Base-by-base conservation (phyloP, 2,888 invertebrate species). In the Aphidius colemani region DNA sequence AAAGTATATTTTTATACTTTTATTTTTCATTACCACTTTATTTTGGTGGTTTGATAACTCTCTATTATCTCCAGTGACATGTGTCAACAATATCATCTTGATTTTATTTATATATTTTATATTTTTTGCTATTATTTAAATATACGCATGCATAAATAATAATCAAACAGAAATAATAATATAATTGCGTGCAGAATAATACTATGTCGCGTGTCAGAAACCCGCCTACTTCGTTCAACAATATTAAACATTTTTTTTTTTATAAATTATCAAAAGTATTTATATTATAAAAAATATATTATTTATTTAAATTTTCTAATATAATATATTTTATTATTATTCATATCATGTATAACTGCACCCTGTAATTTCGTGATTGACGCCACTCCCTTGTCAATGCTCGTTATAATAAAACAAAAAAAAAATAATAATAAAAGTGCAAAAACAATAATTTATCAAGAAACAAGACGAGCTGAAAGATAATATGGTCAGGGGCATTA, bases 141-240 rank as follows among this genome's bases (percentile, higher is more conserved):
- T 30, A 3, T 57, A 8, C 13, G 1, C 13, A 18, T 18, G 13
- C 13, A 18, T 7, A 46, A 13, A 9, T 45, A 30, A 30, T 39
- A 41, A 30, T 59, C 13, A 13, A 13, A 13, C 13, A 2, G 4
- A 0, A 30, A 30, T 4, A 30, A 30, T 30, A 30, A 55, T 53
- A 61, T 44, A 53, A 65, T 57, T 61, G 66, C 65, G 67, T 66
- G 70, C 46, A 63, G 58, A 67, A 69, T 67, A 69, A 70, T 71
- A 30, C 5, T 5, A 72, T 71, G 70, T 72, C 71, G 71, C 71
- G 72, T 71, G 71, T 65, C 66, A 50, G 58, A 63, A 63, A 66
- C 63, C 70, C 72, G 61, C 61, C 61, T 63, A 71, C 71, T 64
- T 72, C 71, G 65, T 71, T 72, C 70, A 18, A 57, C 13, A 18